Evolutionary conservation across 2,797 vertebrate species (phyloP), one percentile per base, ranked within the genome.

Genomic region (Ctenopoma kingsleyae): DNA sequence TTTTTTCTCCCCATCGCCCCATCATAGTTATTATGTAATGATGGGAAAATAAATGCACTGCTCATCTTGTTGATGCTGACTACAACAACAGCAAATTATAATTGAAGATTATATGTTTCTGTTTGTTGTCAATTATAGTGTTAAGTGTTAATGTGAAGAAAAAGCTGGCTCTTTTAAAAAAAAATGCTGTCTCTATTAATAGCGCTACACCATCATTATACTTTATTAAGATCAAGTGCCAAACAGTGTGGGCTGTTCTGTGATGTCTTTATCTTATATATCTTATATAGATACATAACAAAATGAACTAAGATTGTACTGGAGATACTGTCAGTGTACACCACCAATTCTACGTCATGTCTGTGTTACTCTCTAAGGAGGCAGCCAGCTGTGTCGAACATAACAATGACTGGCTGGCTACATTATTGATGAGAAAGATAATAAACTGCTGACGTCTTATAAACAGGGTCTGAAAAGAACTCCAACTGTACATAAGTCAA

Each of bases 371-470:
- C 23, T 75, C 35, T 40, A 32, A 76, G 63, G 62, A 68, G 72
- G 35, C 64, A 83, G 73, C 46, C 67, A 46, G 19, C 46, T 83
- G 74, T 81, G 83, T 76, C 62, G 52, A 74, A 54, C 64, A 52
- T 68, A 80, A 90, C 80, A 84, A 38, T 89, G 78, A 80, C 80
- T 49, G 54, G 55, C 78, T 51, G 51, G 55, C 25, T 91, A 3
- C 66, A 91, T 92, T 90, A 93, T 90, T 93, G 50, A 92, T 90
- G 65, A 75, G 57, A 73, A 16, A 53, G 69, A 83, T 75, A 80
- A 81, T 83, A 84, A 66, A 81, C 61, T 74, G 71, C 48, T 67
- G 59, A 82, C 82, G 62, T 67, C 50, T 72, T 49, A 78, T 84
- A 62, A 86, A 85, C 6, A 40, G 32, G 13, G 8, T 27, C 23